These are phyloP conservation scores for Mixornis gularis DNA, from an alignment of 2,113 vertebrate genomes.

Conservation along the genomic window DNA sequence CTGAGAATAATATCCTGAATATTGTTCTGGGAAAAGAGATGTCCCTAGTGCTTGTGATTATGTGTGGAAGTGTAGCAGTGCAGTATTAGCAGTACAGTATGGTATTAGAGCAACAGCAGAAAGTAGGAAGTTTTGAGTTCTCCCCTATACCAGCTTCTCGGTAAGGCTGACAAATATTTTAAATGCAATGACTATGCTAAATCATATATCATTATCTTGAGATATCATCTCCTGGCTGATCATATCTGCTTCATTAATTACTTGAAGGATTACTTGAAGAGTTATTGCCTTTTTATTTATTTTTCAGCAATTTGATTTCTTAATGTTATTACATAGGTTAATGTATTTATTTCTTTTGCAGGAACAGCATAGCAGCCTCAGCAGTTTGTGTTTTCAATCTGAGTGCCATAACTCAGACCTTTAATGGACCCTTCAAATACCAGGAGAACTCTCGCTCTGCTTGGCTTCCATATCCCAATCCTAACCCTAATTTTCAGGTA, in stretches of 20 bases:
- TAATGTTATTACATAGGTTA: not conserved
- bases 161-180: not conserved
- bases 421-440: conserved; percentile 94
- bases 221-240: not conserved
- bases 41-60: not conserved
- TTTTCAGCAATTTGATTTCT: not conserved
- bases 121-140: not conserved
- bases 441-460: conserved; percentile 95
- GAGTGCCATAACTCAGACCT: conserved; percentile 89
- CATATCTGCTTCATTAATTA: not conserved
- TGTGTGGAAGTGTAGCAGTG: not conserved
- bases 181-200: not conserved
- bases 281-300: not conserved
- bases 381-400: conserved; percentile 97
- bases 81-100: not conserved
- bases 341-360: conserved; percentile 52
- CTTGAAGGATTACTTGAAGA: not conserved
- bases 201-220: not conserved
- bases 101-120: not conserved
- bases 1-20: not conserved
- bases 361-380: conserved; percentile 95
- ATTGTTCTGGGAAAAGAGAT: not conserved
- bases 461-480: conserved; percentile 95
- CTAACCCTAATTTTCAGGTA: conserved; percentile 97
- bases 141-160: not conserved